Evolutionary conservation across 2,888 invertebrate species (phyloP).

Genomic region (Pomacea canaliculata): DNA sequence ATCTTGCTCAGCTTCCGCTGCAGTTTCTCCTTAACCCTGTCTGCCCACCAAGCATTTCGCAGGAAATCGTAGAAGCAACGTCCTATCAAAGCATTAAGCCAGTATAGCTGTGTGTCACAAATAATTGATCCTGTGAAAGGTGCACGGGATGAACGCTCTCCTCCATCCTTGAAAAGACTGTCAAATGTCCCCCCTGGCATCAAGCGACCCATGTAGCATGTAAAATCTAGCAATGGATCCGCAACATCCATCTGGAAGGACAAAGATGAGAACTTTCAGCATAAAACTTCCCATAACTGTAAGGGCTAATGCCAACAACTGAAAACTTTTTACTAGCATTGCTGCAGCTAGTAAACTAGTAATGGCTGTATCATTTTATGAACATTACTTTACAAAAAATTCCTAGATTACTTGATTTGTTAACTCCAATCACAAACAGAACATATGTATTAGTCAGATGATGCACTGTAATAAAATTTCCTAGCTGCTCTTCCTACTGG

Average conservation of each 20-base stretch:
- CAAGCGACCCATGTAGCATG: conserved; percentile 62
- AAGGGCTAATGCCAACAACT: no score
- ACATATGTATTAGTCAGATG: no score
- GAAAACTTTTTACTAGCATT: not conserved
- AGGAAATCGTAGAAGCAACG: conserved; percentile 87
- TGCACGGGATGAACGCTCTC: conserved; percentile 1
- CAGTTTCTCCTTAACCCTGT: conserved; percentile 81
- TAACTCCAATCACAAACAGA: no score
- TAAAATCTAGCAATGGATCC: conserved; percentile 48
- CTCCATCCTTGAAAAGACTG: conserved; percentile 17
- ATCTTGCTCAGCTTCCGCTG: conserved; percentile 89
- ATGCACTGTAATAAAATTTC: no score
- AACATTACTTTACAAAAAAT: no score
- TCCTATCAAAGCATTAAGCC: conserved; percentile 82
- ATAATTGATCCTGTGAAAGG: conserved; percentile 41
- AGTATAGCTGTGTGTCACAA: conserved; percentile 63
- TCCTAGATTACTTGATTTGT: no score
- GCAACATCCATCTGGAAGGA: conserved; percentile 3
- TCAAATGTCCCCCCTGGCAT: conserved; percentile 52
- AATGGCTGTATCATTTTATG: no score
- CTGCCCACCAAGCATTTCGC: conserved; percentile 79
- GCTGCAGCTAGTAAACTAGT: no score
- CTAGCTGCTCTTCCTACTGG: no score
- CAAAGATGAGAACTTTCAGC: not conserved
- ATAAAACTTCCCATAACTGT: no score